Evolutionary conservation across 2,888 invertebrate genomes (phyloP), one percentile per base, ranked within the genome.

Genomic region (Dendrolimus pini): DNA sequence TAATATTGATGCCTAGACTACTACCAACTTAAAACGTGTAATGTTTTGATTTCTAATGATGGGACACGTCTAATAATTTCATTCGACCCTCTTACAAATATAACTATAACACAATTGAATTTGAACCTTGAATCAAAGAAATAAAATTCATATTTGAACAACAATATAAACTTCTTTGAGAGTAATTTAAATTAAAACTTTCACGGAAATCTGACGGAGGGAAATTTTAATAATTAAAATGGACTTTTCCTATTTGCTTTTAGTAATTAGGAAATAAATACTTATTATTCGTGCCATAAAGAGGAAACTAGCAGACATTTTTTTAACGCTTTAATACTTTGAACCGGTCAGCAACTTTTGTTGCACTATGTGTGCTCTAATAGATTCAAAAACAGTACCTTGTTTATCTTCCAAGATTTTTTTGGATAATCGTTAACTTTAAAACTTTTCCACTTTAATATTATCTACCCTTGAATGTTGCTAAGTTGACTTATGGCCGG

Each of bases 11-110:
- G 47, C 65, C 65, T 55, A 55, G 53, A 53, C 42, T 55, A 58
- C 62, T 66, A 64, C 61, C 59, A 71, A 67, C 78, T 72, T 71
- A 68, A 72, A 74, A 72, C 72, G 74, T 72, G 62, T 74, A 78
- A 85, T 82, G 81, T 85, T 86, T 86, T 85, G 87, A 85, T 87
- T 87, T 84, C 80, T 80, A 85, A 85, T 82, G 83, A 83, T 77
- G 83, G 78, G 74, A 83, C 83, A 82, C 74, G 79, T 83, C 81
- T 82, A 78, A 83, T 85, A 85, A 82, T 80, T 83, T 72, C 65
- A 65, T 62, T 59, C 68, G 68, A 69, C 74, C 82, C 74, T 72
- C 77, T 69, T 70, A 47, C 47, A 47, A 47, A 30, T 30, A 30
- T 62, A 62, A 66, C 63, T 67, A 55, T 54, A 58, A 55, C 13